phyloP scores from a whole-genome alignment of 2,888 invertebrate species.

The Trachelus tabidus region DNA sequence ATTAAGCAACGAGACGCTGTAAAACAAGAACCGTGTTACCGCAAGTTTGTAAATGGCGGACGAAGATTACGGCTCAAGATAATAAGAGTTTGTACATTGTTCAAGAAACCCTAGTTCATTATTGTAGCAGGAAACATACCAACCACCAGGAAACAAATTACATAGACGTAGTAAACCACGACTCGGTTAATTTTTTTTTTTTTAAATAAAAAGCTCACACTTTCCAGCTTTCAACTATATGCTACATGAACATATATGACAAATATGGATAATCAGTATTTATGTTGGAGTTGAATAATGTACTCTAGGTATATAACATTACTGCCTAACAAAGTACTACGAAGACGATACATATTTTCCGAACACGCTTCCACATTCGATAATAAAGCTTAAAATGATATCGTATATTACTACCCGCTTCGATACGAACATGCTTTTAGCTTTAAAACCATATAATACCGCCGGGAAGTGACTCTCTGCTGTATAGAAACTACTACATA shows the following conservation, averaged over 20 bases:
- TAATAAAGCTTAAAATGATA: slow-evolving; percentile 22
- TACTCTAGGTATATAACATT: not conserved
- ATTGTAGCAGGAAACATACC: not conserved
- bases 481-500: slow-evolving; percentile 17
- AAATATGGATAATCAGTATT: not conserved
- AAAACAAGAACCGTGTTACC: not conserved
- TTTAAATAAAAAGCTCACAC: not conserved
- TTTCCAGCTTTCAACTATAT: not conserved
- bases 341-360: not conserved
- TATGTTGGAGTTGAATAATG: not conserved
- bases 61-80: not conserved
- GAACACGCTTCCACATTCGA: not conserved
- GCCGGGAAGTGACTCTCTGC: slow-evolving; percentile 7
- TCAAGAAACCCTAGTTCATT: not conserved
- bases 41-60: not conserved
- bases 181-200: not conserved
- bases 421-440: slow-evolving; percentile 60
- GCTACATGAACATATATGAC: not conserved
- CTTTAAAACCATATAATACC: slow-evolving; percentile 50
- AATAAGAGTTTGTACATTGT: not conserved
- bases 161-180: not conserved
- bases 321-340: not conserved
- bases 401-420: slow-evolving; percentile 18
- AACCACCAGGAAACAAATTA: not conserved
- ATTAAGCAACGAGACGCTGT: not conserved